phyloP scores from a whole-genome alignment of 2,888 invertebrate species.

The Clepsis dumicolana region DNA sequence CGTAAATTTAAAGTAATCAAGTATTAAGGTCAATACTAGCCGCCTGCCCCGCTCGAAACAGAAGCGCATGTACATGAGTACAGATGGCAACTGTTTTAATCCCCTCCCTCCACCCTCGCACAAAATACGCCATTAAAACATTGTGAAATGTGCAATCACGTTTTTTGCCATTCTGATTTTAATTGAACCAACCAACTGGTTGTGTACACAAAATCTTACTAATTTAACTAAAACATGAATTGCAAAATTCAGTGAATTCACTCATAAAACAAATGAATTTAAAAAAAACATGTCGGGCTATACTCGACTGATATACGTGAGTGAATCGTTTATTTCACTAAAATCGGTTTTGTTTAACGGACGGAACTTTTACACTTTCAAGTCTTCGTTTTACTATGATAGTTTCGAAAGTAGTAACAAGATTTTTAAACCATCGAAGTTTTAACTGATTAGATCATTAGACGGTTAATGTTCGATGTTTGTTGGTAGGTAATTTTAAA shows the following conservation, averaged over 20 bases:
- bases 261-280: neutral
- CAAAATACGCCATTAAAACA: conserved; percentile 22
- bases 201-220: conserved; percentile 14
- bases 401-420: neutral
- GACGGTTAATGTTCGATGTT: conserved; percentile 13
- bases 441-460: conserved; percentile 25
- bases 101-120: neutral
- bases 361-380: neutral
- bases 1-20: neutral
- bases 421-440: conserved; percentile 1
- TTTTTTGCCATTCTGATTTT: conserved; percentile 49
- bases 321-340: too few relatives aligned
- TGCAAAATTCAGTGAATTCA: neutral
- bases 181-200: conserved; percentile 28
- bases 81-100: conserved; percentile 2
- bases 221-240: neutral
- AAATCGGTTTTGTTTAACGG: neutral
- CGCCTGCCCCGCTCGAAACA: neutral
- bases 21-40: neutral
- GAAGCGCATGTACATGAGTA: neutral
- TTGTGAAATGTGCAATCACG: conserved; percentile 46
- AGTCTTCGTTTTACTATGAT: neutral
- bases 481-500: conserved; percentile 49
- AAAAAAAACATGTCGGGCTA: too few relatives aligned
- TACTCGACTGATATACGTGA: too few relatives aligned